Conservation (phyloP, 2,113 vertebrate genomes). For the Pseudorhombus dupliciocellatus region DNA sequence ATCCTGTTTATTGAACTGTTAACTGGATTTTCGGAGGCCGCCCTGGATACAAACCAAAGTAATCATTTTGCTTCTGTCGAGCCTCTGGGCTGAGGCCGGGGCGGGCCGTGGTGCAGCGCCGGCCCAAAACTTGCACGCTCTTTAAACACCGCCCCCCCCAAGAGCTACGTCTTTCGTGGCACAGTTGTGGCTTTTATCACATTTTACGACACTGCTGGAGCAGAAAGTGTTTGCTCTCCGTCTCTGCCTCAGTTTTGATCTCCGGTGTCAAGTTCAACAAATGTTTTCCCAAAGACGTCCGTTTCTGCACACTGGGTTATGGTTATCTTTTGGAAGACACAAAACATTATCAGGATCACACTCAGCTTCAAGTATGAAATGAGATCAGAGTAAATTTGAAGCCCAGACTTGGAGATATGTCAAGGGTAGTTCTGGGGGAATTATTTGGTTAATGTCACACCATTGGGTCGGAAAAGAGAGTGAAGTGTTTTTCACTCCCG, state of each 20-base stretch:
- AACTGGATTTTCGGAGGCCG: slow-evolving; percentile 59
- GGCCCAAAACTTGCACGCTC: not conserved
- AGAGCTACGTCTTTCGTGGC: not conserved
- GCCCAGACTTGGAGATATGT: not conserved
- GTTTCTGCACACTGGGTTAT: not conserved
- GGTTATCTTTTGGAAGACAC: not conserved
- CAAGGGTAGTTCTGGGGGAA: not conserved
- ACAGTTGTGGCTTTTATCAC: slow-evolving; percentile 5
- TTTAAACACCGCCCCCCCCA: slow-evolving; percentile 4
- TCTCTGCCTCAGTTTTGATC: not conserved
- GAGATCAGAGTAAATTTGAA: not conserved
- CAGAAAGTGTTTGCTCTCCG: not conserved
- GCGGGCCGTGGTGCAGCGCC: too few species aligned
- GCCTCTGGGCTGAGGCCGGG: not conserved
- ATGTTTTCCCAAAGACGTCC: not conserved
- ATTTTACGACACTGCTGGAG: not conserved
- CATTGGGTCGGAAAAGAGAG: too few species aligned
- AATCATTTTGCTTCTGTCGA: slow-evolving; percentile 66
- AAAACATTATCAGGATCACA: not conserved
- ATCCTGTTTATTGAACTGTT: slow-evolving; percentile 66
- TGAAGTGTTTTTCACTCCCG: too few species aligned
- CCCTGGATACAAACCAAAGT: slow-evolving; percentile 63
- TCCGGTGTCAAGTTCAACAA: not conserved
- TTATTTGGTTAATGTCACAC: not conserved
- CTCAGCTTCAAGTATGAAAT: not conserved